A percentile compares a stretch with the other conserved stretches of the same genome.
These are phyloP conservation scores for Nyctibius bracteatus DNA, from an alignment of 2,113 vertebrate genomes.

Conservation along the genomic window DNA sequence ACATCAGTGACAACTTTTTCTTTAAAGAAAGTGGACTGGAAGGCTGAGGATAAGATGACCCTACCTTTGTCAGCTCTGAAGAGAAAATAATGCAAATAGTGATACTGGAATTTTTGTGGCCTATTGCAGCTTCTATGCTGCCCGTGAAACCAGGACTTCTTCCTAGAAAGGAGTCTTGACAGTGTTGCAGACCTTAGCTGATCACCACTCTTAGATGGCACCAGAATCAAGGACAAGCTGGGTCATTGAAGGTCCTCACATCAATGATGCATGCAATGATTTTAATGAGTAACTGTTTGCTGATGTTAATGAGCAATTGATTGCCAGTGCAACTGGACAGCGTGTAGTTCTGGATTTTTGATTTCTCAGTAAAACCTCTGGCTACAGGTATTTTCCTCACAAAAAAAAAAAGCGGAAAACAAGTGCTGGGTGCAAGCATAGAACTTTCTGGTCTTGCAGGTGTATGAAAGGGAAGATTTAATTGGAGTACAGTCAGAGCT, in stretches of 20 bases:
- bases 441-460: not conserved
- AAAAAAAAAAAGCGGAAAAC: not conserved
- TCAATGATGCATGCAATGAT: not conserved
- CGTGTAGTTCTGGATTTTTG: rapidly evolving
- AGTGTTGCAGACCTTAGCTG: not conserved
- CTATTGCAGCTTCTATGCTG: not conserved
- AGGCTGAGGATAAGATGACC: not conserved
- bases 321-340: not conserved
- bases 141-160: not conserved
- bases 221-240: not conserved
- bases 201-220: not conserved
- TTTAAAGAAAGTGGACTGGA: not conserved
- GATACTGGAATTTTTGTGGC: not conserved
- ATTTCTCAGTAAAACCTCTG: not conserved
- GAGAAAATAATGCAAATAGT: not conserved
- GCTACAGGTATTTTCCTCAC: not conserved
- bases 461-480: not conserved
- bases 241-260: not conserved
- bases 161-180: not conserved
- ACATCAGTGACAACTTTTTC: not conserved
- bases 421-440: not conserved
- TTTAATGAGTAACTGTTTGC: not conserved
- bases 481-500: not conserved
- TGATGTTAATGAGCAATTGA: not conserved
- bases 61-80: not conserved